Evolutionary conservation across 2,888 invertebrate genomes (phyloP), one percentile per base, ranked within the genome.

Genomic region (Ypsolopha sequella): DNA sequence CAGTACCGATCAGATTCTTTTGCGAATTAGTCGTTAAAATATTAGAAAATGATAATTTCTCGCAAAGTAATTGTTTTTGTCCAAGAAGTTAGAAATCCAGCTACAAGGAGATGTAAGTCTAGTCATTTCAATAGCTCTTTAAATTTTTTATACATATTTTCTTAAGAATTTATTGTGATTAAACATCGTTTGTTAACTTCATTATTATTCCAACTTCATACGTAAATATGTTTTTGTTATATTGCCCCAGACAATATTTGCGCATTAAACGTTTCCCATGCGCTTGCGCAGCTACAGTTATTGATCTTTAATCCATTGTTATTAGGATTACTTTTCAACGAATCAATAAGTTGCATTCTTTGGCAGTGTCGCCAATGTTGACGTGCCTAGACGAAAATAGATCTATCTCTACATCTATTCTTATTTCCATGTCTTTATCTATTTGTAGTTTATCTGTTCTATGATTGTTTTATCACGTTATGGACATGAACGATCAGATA

Each of bases 41-140:
- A 43, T 51, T 50, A 43, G 14, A 57, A 55, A 56, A 73, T 75
- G 72, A 64, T 69, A n/a, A 56, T 68, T 41, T 53, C 48, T 1
- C 62, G 62, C 1, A 70, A 68, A 66, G 57, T 76, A 48, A 50
- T 71, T 6, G 55, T 76, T 45, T 55, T 69, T 36, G 57, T 74
- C 46, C 61, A 65, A 9, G 65, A 67, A 51, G 58, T 61, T 51
- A 67, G 56, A 43, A 65, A 61, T 47, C 53, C 59, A 2, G 51
- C 51, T 43, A 50, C 55, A 35, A 64, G 64, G n/a, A 71, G 61
- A 63, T 51, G 76, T 76, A 57, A 75, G 76, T 68, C 8, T 34
- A 9, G 13, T 46, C 24, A 24, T 24, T 24, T 2, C 24, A 24
- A 24, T 34, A 14, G n/a, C 4, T 34, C 10, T 34, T 33, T 11